phyloP scores from a whole-genome alignment of 2,888 invertebrate genomes.

The Euproctis similis region DNA sequence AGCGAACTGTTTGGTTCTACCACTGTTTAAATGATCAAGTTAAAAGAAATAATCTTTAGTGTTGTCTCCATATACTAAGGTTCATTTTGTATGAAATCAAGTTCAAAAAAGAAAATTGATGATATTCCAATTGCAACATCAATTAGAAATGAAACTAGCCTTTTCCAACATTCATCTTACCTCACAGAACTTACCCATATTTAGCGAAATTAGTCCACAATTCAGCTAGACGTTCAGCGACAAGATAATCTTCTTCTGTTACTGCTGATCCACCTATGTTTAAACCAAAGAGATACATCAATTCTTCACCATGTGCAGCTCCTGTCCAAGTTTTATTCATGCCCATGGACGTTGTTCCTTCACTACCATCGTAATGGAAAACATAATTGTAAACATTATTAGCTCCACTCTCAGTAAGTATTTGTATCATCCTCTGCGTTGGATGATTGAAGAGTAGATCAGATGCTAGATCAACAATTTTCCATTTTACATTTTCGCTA shows the following conservation, averaged over 20 bases:
- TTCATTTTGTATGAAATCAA: too few species aligned
- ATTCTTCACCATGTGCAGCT: slow-evolving; percentile 1
- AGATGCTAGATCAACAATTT: slow-evolving; percentile 3
- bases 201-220: slow-evolving; percentile 26
- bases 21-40: too few species aligned
- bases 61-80: too few species aligned
- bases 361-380: slow-evolving; percentile 10
- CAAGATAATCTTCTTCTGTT: slow-evolving; percentile 10
- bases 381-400: slow-evolving; percentile 9
- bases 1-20: too few species aligned
- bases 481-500: slow-evolving; percentile 1
- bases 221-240: slow-evolving; percentile 14
- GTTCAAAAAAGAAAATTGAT: too few species aligned
- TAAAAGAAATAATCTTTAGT: too few species aligned
- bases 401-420: slow-evolving; percentile 6
- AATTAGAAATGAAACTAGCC: too few species aligned
- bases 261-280: background rate
- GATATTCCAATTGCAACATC: too few species aligned
- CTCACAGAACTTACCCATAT: slow-evolving; percentile 19
- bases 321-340: background rate
- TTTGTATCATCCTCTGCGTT: slow-evolving; percentile 9
- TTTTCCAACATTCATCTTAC: too few species aligned
- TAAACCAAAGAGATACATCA: slow-evolving; percentile 1
- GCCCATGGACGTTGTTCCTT: too few species aligned
- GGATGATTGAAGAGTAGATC: slow-evolving; percentile 7